Evolutionary conservation across 2,113 vertebrate genomes (phyloP).

Genomic region (Dicerorhinus sumatrensis): DNA sequence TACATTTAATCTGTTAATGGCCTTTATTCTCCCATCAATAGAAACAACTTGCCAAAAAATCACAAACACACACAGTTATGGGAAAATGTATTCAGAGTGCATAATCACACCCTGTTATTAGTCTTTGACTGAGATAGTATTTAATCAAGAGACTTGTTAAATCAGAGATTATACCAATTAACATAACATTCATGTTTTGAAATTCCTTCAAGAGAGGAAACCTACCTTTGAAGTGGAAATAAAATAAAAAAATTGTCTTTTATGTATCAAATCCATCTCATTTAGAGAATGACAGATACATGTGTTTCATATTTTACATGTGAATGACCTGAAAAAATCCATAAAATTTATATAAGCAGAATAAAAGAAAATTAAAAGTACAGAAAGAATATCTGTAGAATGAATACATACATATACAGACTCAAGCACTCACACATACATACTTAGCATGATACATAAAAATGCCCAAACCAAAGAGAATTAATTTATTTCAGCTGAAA

Average conservation of each 20-base stretch:
- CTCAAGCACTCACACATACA: background rate
- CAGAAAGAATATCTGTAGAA: background rate
- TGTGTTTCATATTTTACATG: conserved; percentile 58
- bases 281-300: conserved; percentile 25
- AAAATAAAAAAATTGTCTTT: conserved; percentile 40
- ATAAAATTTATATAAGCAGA: background rate
- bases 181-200: conserved; percentile 63
- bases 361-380: conserved; percentile 39
- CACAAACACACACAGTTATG: conserved; percentile 14
- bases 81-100: conserved; percentile 60
- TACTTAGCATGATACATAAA: background rate
- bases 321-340: conserved; percentile 41
- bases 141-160: conserved; percentile 79
- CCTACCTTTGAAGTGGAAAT: conserved; percentile 51
- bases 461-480: background rate
- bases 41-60: conserved; percentile 60
- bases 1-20: conserved; percentile 69
- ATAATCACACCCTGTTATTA: conserved; percentile 49
- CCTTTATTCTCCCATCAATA: conserved; percentile 69
- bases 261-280: background rate
- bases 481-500: background rate
- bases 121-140: conserved; percentile 57
- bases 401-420: background rate
- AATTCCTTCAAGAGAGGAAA: conserved; percentile 49
- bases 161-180: conserved; percentile 53